phyloP scores from a whole-genome alignment of 2,113 vertebrate genomes.

The Tenrec ecaudatus region DNA sequence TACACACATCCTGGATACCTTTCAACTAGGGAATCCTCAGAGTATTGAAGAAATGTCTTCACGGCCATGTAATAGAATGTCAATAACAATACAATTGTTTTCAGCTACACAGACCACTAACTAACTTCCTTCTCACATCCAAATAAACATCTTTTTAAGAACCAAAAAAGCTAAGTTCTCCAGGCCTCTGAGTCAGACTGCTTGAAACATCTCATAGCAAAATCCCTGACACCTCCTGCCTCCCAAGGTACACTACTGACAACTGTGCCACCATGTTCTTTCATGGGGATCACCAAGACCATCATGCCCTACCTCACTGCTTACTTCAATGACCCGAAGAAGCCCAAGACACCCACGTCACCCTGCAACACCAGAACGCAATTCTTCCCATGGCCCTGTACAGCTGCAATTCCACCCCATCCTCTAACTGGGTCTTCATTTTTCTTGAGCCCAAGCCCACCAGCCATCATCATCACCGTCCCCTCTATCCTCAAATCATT shows the following conservation, averaged over 20 bases:
- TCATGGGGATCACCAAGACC: not conserved
- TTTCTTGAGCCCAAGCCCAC: not conserved
- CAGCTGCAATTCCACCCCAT: too few species aligned
- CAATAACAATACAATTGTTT: not conserved
- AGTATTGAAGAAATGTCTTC: not conserved
- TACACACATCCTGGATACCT: not conserved
- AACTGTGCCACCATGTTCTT: not conserved
- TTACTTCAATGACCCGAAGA: not conserved
- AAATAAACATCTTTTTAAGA: slow-evolving; percentile 16
- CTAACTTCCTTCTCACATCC: slow-evolving; percentile 30
- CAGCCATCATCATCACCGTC: not conserved
- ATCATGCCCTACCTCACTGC: not conserved
- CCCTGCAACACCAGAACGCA: not conserved
- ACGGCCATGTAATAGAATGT: not conserved
- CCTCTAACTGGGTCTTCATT: not conserved
- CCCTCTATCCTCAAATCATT: not conserved
- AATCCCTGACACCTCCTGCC: not conserved
- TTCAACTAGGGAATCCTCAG: not conserved
- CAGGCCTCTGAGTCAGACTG: not conserved
- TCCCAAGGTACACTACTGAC: not conserved
- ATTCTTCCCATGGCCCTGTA: not conserved
- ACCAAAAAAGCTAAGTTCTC: not conserved
- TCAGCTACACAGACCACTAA: slow-evolving; percentile 8
- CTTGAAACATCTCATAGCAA: not conserved
- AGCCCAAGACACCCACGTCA: not conserved